Evolutionary conservation across 2,888 invertebrate species (phyloP).

Genomic region (Lasioglossum marginatum): DNA sequence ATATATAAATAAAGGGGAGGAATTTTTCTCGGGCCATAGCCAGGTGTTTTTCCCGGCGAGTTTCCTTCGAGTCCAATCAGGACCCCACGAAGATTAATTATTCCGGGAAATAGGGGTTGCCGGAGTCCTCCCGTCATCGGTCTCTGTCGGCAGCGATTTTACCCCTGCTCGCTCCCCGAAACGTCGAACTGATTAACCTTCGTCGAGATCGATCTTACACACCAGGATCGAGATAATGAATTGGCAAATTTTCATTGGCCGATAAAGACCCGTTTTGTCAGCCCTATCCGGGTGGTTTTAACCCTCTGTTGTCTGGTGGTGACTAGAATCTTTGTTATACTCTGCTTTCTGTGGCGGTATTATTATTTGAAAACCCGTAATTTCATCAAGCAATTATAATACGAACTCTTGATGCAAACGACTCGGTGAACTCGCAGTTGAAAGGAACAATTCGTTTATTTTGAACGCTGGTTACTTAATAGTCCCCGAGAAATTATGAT

Average conservation of each 20-base stretch:
- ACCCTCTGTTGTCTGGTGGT: background rate
- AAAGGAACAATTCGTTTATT: too few relatives aligned
- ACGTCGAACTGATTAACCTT: conserved; percentile 47
- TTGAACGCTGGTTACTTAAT: background rate
- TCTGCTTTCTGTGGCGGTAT: too few relatives aligned
- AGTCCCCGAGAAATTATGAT: background rate
- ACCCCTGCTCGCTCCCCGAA: conserved; percentile 36
- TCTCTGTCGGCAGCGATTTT: conserved; percentile 60
- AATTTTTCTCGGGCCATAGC: background rate
- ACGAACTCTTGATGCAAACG: too few relatives aligned
- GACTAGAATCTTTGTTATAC: too few relatives aligned
- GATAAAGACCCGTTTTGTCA: background rate
- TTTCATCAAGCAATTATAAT: too few relatives aligned
- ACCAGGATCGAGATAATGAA: conserved; percentile 3
- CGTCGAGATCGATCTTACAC: conserved; percentile 6
- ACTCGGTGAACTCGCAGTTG: too few relatives aligned
- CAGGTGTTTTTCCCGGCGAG: background rate
- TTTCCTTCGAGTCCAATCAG: conserved; percentile 3
- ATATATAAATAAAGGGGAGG: background rate
- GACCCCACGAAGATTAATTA: conserved; percentile 57
- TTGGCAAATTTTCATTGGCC: conserved; percentile 12
- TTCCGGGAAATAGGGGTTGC: conserved; percentile 20
- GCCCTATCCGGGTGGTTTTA: background rate
- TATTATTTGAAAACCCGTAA: too few relatives aligned
- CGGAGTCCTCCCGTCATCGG: conserved; percentile 53